Percentiles rank a stretch among this genome's conserved stretches.
phyloP scores from a whole-genome alignment of 2,888 invertebrate species.

The Drosophila algonquin region DNA sequence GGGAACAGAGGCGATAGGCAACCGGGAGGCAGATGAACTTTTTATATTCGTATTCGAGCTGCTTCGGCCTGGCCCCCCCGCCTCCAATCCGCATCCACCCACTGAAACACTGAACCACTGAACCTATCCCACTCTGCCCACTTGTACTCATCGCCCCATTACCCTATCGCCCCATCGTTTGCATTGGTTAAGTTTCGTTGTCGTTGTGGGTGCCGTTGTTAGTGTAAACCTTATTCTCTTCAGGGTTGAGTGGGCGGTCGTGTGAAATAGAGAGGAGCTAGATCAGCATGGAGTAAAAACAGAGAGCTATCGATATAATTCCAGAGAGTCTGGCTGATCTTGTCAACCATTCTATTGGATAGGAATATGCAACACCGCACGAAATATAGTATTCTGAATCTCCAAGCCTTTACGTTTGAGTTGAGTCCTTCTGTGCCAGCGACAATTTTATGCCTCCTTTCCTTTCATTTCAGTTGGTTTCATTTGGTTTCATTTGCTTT shows the following conservation, averaged over 20 bases:
- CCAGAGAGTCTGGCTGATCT: no score
- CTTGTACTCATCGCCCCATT: no score
- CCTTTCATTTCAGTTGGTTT: slow-evolving; percentile 23
- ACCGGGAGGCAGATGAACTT: slow-evolving; percentile 15
- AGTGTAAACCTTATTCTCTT: background rate
- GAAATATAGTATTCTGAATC: background rate
- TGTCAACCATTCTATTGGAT: background rate
- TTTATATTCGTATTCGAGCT: slow-evolving; percentile 21
- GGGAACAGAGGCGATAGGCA: slow-evolving; percentile 7
- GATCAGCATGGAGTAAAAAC: no score
- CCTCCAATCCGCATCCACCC: background rate
- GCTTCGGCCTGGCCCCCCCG: background rate
- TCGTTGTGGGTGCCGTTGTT: slow-evolving; percentile 1
- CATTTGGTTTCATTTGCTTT: slow-evolving; percentile 41
- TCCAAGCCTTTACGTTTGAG: background rate
- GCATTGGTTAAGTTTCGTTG: slow-evolving; percentile 46
- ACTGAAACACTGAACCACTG: no score
- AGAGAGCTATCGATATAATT: background rate
- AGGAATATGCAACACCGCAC: background rate
- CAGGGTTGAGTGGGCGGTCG: slow-evolving; percentile 14
- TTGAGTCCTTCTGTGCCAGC: background rate
- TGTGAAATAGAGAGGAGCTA: background rate
- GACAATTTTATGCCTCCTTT: slow-evolving; percentile 39
- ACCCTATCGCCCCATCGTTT: slow-evolving; percentile 22
- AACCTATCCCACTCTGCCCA: no score